Evolutionary conservation across 2,113 vertebrate species (phyloP), one percentile per base, ranked within the genome.

Genomic region (Xenopus tropicalis): DNA sequence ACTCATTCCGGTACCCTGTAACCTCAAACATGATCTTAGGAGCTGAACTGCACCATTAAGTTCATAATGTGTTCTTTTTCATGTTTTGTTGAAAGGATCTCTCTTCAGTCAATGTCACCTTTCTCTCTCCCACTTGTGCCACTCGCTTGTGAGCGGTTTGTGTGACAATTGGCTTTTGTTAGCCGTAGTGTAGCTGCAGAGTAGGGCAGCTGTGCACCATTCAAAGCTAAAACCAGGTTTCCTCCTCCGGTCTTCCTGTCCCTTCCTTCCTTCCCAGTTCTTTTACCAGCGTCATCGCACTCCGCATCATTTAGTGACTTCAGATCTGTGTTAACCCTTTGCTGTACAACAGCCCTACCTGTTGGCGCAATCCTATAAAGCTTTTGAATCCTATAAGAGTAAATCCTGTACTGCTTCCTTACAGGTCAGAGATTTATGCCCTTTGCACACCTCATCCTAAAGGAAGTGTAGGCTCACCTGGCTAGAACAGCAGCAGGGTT

Each of bases 201-300:
- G 64, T 43, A 64, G 56, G 22, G 64, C 52, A 66, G 72, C 64
- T 74, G 22, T 74, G 64, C 66, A 19, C 22, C 63, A 29, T 66
- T 74, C 22, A 74, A 74, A 75, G 57, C 20, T 75, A 14, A 75
- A 61, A 74, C 54, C 54, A 74, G 56, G 56, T 69, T 51, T 72
- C 70, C 70, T 72, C 70, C 23, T 64, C 52, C 19, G 59, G 6
- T 65, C 57, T 51, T 68, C 72, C 61, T 12, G 4, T 48, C 14
- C 46, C 56, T 75, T 69, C 70, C 70, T 73, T 73, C 62, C 71
- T 73, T 58, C 37, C 51, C 29, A 44, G 44, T 58, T 24, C 37
- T 66, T 14, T 22, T 58, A 62, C 71, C 62, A 73, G n/a, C 51
- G 11, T 48, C 46, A 48, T 48, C 11, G 46, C 3, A 48, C 46